phyloP scores from a whole-genome alignment of 2,888 invertebrate species.

The Parnassius glacialis region DNA sequence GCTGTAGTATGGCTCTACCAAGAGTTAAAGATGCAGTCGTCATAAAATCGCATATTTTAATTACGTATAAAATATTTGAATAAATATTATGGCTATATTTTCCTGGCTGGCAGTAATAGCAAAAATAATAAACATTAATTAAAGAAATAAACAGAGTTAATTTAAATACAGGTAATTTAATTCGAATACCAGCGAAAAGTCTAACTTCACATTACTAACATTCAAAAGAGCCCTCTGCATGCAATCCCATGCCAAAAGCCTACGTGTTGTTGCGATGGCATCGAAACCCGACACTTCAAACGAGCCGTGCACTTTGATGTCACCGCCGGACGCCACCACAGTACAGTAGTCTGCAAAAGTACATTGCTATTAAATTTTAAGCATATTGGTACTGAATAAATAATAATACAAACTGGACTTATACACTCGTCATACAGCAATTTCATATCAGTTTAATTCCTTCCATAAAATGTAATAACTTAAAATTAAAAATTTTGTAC shows the following conservation, averaged over 20 bases:
- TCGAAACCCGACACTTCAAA: conserved; percentile 56
- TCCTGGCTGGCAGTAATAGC: no score
- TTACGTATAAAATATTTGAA: no score
- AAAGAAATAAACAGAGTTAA: not conserved
- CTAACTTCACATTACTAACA: conserved; percentile 18
- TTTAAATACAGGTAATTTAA: not conserved
- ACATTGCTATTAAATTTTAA: conserved; percentile 17
- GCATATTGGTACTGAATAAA: conserved; percentile 6
- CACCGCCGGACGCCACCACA: conserved; percentile 39
- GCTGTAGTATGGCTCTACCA: no score
- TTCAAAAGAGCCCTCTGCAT: conserved; percentile 18
- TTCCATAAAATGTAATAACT: not conserved
- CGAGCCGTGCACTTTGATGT: conserved; percentile 60
- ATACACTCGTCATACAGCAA: conserved; percentile 5
- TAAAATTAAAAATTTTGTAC: no score
- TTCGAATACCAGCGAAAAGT: conserved; percentile 8
- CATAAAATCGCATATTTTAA: no score
- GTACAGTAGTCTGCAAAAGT: conserved; percentile 18
- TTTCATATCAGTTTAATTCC: conserved; percentile 19
- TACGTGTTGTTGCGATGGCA: conserved; percentile 41
- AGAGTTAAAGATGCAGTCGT: no score
- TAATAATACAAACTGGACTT: conserved; percentile 13
- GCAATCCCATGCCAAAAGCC: conserved; percentile 10
- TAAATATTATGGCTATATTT: no score
- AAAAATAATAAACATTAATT: not conserved